Evolutionary conservation across 2,888 invertebrate genomes (phyloP), one percentile per base, ranked within the genome.

Genomic region (Hipparchia semele): DNA sequence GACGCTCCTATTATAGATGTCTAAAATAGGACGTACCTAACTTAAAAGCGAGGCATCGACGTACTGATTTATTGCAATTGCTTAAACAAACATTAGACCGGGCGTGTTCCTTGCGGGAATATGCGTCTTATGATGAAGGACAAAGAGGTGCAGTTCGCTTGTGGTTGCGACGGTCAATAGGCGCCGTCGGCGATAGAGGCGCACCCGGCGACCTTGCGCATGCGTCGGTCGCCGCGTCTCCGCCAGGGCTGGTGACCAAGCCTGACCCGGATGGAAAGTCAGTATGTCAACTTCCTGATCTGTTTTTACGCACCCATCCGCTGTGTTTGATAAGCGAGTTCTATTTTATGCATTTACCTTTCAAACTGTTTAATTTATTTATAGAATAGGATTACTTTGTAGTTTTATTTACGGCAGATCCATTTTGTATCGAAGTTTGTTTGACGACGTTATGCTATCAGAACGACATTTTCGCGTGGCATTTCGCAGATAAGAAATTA

Each of bases 151-250:
- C 80, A 80, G 82, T 86, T 87, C 73, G 82, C 78, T 79, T 83
- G 85, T 77, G 53, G 58, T 71, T 71, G 73, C 79, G 77, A 80
- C 74, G 81, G 78, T 83, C 80, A 80, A 81, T 78, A 80, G 87
- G 86, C 87, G 86, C 87, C 87, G 83, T 80, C 75, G 81, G 77
- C 84, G 90, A 91, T 91, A 91, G 84, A 83, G 81, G 83, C 81
- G 90, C 89, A 88, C 90, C 89, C 90, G 84, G 81, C 87, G 91
- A 91, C 91, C 91, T 92, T 92, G 92, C 85, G 86, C 85, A 79
- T 84, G 88, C 91, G 90, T 85, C 85, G 82, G 73, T 78, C 82
- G 84, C 74, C 80, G 80, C 81, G 84, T 79, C 83, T 78, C 79
- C 80, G 81, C 70, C 71, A 80, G 81, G 79, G 82, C 73, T 78